A percentile compares a stretch with the other conserved stretches of the same genome.
phyloP scores from a whole-genome alignment of 2,888 invertebrate genomes.

The Romanomermis culicivorax region DNA sequence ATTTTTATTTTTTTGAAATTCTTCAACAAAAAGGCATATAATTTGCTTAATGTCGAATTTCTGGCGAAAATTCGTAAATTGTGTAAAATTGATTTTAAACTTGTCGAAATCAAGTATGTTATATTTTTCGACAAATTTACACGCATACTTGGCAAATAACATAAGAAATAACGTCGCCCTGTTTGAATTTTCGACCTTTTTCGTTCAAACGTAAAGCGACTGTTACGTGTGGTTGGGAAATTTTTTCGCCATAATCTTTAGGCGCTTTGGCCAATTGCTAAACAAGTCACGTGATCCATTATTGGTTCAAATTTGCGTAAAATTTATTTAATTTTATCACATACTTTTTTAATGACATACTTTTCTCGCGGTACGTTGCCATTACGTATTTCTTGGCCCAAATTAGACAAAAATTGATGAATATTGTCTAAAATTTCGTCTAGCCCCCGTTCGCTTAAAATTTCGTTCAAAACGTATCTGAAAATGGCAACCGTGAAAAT shows the following conservation, averaged over 20 bases:
- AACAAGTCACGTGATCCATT: conserved; percentile 9
- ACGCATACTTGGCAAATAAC: conserved; percentile 55
- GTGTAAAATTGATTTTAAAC: too few species aligned
- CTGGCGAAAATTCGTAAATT: too few species aligned
- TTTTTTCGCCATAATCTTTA: conserved; percentile 64
- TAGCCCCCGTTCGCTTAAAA: conserved; percentile 50
- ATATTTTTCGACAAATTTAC: not conserved
- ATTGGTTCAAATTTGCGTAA: conserved; percentile 4
- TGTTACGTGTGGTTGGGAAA: conserved; percentile 62
- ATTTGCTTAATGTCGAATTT: too few species aligned
- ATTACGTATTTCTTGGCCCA: conserved; percentile 49
- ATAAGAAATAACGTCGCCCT: conserved; percentile 85
- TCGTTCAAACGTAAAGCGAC: conserved; percentile 68
- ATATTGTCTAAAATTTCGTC: conserved; percentile 70
- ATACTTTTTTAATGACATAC: conserved; percentile 24
- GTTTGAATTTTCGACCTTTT: conserved; percentile 44
- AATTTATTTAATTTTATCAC: conserved; percentile 3
- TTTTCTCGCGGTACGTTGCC: conserved; percentile 25
- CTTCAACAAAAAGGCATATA: too few species aligned
- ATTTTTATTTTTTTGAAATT: too few species aligned
- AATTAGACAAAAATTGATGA: conserved; percentile 50
- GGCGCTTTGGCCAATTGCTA: conserved; percentile 76
- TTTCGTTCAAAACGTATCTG: conserved; percentile 53
- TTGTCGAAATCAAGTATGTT: too few species aligned
- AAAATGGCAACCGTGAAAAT: not conserved